A percentile compares a stretch with the other conserved stretches of the same genome.
These are phyloP conservation scores for Rhamphomyia laevipes DNA, from an alignment of 2,888 invertebrate genomes.

Conservation along the genomic window DNA sequence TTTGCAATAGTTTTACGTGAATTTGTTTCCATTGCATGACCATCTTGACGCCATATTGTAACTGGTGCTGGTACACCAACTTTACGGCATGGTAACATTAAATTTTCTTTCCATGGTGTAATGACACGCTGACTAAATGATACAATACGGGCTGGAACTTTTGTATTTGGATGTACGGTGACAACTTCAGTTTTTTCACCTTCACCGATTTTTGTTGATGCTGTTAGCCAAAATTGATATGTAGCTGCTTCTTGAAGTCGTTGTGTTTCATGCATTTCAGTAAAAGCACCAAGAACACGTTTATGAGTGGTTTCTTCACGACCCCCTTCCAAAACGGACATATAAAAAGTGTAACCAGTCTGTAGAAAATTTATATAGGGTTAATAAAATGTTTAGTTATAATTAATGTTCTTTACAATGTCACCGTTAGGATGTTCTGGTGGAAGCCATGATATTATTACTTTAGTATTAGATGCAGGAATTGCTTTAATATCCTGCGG, in stretches of 20 bases:
- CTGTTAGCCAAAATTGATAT: conserved; percentile 60
- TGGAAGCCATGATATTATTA: conserved; percentile 81
- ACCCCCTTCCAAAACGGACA: conserved; percentile 67
- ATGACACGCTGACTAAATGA: conserved; percentile 71
- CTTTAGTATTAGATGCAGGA: conserved; percentile 72
- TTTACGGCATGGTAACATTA: conserved; percentile 69
- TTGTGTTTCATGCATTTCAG: conserved; percentile 58
- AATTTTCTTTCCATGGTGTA: conserved; percentile 79
- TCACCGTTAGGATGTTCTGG: conserved; percentile 75
- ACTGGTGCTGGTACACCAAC: conserved; percentile 72
- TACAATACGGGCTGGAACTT: conserved; percentile 78
- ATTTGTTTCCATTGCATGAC: conserved; percentile 59
- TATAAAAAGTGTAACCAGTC: conserved; percentile 68
- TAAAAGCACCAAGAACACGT: conserved; percentile 55
- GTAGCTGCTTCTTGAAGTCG: conserved; percentile 59
- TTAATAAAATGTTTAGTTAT: neutral
- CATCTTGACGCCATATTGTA: conserved; percentile 68
- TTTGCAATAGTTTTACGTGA: conserved; percentile 51
- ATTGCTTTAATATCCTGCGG: conserved; percentile 87
- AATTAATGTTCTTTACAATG: conserved; percentile 41
- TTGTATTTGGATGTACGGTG: conserved; percentile 61
- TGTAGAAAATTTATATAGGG: conserved; percentile 10
- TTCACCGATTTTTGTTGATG: conserved; percentile 73
- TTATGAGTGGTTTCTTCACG: conserved; percentile 69
- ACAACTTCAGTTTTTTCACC: conserved; percentile 69